phyloP scores from a whole-genome alignment of 1,140 invertebrate genomes.

The Drosophila lini region DNA sequence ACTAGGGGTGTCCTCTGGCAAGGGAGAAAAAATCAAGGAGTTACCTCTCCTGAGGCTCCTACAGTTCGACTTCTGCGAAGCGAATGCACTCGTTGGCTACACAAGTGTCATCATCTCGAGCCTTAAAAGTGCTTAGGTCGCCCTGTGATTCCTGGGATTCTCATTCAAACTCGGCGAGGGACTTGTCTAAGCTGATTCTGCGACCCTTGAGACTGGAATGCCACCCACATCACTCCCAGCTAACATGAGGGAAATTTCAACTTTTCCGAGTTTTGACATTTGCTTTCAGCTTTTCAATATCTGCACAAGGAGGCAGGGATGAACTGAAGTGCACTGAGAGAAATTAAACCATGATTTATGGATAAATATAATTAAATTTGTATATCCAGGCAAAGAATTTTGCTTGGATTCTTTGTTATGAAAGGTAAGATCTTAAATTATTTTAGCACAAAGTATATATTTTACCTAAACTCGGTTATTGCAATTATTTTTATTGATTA shows the following conservation, averaged over 20 bases:
- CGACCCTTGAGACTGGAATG: conserved; percentile 55
- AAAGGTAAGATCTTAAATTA: neutral
- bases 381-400: neutral
- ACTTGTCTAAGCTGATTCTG: conserved; percentile 66
- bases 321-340: neutral
- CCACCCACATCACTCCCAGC: neutral
- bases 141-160: conserved; percentile 42
- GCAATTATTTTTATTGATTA: neutral
- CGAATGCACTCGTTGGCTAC: conserved; percentile 17
- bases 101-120: conserved; percentile 67
- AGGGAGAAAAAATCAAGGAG: neutral
- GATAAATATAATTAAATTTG: neutral
- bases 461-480: too few species aligned
- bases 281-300: conserved; percentile 52
- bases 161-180: conserved; percentile 39
- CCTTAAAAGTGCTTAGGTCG: conserved; percentile 49
- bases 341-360: neutral
- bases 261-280: conserved; percentile 72
- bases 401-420: too few species aligned
- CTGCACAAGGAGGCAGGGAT: neutral
- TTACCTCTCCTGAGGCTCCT: neutral
- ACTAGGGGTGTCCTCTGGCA: conserved; percentile 26
- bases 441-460: too few species aligned
- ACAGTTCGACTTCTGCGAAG: conserved; percentile 5
- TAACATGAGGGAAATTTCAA: conserved; percentile 32